phyloP scores from a whole-genome alignment of 2,797 vertebrate species.

The Acanthurus tractus region DNA sequence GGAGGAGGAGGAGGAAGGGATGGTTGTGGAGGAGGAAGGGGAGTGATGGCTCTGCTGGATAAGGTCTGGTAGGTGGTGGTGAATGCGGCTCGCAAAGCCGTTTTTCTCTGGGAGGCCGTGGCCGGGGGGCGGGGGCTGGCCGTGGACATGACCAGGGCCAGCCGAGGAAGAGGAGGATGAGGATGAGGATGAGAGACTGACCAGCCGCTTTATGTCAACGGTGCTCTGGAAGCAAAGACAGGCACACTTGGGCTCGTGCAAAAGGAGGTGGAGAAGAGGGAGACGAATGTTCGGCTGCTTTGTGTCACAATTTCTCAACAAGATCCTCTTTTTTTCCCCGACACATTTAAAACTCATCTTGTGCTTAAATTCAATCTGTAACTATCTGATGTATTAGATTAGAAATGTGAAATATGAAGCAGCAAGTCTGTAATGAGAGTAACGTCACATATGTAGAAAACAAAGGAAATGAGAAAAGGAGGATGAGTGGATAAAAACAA shows the following conservation, averaged over 20 bases:
- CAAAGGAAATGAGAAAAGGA: not conserved
- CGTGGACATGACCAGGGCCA: slow-evolving; percentile 49
- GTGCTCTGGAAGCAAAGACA: slow-evolving; percentile 99
- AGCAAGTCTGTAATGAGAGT: not conserved
- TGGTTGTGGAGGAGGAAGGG: slow-evolving; percentile 94
- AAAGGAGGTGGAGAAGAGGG: slow-evolving; percentile 48
- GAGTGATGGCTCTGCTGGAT: slow-evolving; percentile 99
- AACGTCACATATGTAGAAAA: not conserved
- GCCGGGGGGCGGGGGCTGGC: slow-evolving; percentile 80
- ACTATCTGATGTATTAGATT: not conserved
- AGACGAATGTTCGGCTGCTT: slow-evolving; percentile 14
- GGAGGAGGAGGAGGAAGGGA: slow-evolving; percentile 93
- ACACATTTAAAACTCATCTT: not conserved
- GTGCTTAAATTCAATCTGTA: slow-evolving; percentile 5
- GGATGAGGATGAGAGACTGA: slow-evolving; percentile 55
- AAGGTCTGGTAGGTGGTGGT: slow-evolving; percentile 98
- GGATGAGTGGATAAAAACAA: slow-evolving; percentile 25
- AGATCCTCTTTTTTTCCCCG: too few relatives aligned
- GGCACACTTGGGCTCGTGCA: slow-evolving; percentile 91
- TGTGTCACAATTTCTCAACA: too few relatives aligned
- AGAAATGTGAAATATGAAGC: slow-evolving; percentile 14
- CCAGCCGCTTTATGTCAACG: slow-evolving; percentile 93
- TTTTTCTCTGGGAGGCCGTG: slow-evolving; percentile 95
- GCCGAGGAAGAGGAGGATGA: slow-evolving; percentile 59
- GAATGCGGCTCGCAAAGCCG: slow-evolving; percentile 93